Base-by-base conservation (phyloP, 2,797 vertebrate species). In the Melanotaenia trifasciata region DNA sequence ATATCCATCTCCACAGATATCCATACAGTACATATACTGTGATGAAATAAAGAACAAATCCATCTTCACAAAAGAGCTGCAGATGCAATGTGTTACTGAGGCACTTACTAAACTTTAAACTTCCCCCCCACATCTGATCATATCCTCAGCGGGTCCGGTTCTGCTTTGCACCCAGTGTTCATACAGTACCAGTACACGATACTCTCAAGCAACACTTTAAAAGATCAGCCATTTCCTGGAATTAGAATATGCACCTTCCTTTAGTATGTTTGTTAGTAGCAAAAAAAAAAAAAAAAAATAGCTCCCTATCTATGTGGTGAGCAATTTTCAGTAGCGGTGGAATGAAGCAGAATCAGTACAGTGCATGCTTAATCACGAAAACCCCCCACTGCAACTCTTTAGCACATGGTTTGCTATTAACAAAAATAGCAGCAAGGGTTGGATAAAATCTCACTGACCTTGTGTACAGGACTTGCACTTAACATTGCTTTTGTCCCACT, bases 361-460 rank as follows among this genome's bases (percentile, higher is more conserved):
- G 59, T 36, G 36, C 67, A 38, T 63, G 38, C 51, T 67, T 76
- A 62, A 75, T 81, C 63, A 64, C 53, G 36, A 61, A 73, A 77
- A 50, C 45, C 18, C 38, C 72, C 71, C 14, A 32, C 53, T 80
- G 32, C 58, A 59, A 14, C 60, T 75, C 14, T 79, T 64, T 57
- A 63, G 16, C 8, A 7, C 56, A 51, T 4, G 14, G 26, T 63
- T 32, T 14, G 1, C 58, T 30, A 3, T 57, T n/a, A 74, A 40
- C 26, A 1, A 60, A 76, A 79, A 77, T 69, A 80, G 61, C 64
- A 62, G 50, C 18, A 1, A 26, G 56, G 54, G 36, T 67, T 36
- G 1, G 16, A 53, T 30, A 50, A 4, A 4, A 43, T 67, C 53
- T 65, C 30, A 0, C 54, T 63, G 66, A 74, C 78, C 67, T 47